A percentile compares a stretch with the other conserved stretches of the same genome.
Evolutionary conservation across 1,140 invertebrate species (phyloP).

Genomic region (Drosophila subobscura): DNA sequence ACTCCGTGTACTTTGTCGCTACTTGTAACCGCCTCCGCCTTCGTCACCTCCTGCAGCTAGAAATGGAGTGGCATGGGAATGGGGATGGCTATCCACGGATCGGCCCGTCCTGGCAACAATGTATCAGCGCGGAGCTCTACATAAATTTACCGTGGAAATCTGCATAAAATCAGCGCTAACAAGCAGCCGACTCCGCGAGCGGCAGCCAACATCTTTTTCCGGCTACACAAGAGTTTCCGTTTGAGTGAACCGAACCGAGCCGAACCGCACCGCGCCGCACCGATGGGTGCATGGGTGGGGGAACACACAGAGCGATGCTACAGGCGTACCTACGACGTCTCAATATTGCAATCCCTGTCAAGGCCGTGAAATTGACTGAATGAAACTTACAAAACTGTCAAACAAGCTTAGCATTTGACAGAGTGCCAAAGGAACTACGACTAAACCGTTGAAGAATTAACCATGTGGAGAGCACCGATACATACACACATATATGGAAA

Average conservation of each 20-base stretch:
- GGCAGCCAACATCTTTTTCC: conserved; percentile 66
- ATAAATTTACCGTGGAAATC: conserved; percentile 75
- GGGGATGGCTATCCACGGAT: conserved; percentile 23
- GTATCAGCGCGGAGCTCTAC: conserved; percentile 69
- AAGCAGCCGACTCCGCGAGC: conserved; percentile 54
- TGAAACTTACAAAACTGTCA: conserved; percentile 59
- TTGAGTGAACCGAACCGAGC: conserved; percentile 25
- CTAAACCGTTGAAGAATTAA: conserved; percentile 20
- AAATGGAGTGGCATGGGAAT: too few species aligned
- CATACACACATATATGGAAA: conserved; percentile 7
- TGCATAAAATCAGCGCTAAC: conserved; percentile 80
- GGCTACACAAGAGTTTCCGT: conserved; percentile 56
- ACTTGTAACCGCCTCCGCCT: conserved; percentile 24
- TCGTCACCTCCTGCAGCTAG: conserved; percentile 2
- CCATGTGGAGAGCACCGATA: conserved; percentile 24
- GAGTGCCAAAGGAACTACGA: conserved; percentile 17
- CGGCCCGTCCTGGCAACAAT: conserved; percentile 45
- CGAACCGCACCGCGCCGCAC: too few species aligned
- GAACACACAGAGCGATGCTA: background rate
- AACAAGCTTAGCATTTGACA: conserved; percentile 52
- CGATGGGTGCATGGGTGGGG: background rate
- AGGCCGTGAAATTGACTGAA: conserved; percentile 63
- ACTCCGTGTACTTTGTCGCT: conserved; percentile 69
- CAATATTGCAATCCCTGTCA: conserved; percentile 66
- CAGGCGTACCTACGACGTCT: conserved; percentile 36